phyloP scores from a whole-genome alignment of 1,140 invertebrate species.

The Drosophila arawakana region DNA sequence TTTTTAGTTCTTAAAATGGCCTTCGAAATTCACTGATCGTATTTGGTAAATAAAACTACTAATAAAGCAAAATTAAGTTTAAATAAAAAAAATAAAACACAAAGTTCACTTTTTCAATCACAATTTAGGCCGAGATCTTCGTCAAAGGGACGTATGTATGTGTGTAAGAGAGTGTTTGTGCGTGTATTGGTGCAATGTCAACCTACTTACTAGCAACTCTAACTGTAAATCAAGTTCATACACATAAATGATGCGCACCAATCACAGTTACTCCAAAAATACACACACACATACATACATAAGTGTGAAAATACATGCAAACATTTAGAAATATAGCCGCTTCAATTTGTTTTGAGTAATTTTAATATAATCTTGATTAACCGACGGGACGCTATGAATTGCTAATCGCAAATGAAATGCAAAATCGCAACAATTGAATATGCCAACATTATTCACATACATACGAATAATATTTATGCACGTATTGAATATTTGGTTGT shows the following conservation, averaged over 20 bases:
- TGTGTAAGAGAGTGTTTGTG: constrained; percentile 1
- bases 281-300: constrained; percentile 1
- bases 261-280: background rate
- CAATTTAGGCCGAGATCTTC: no score
- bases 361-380: constrained; percentile 28
- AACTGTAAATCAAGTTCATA: constrained; percentile 20
- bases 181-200: background rate
- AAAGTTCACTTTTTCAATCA: no score
- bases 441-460: constrained; percentile 31
- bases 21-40: no score
- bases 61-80: background rate
- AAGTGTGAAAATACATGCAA: background rate
- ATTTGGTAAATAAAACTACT: no score
- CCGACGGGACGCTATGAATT: constrained; percentile 37
- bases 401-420: constrained; percentile 43
- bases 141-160: background rate
- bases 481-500: constrained; percentile 16
- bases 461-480: constrained; percentile 9
- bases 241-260: background rate
- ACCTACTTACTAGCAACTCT: constrained; percentile 11
- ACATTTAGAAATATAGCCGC: constrained; percentile 3
- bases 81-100: background rate
- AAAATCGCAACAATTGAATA: constrained; percentile 35
- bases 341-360: constrained; percentile 7
- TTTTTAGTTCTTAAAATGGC: background rate